Evolutionary conservation across 2,797 vertebrate genomes (phyloP), one percentile per base, ranked within the genome.

Genomic region (Adrianichthys oophorus): DNA sequence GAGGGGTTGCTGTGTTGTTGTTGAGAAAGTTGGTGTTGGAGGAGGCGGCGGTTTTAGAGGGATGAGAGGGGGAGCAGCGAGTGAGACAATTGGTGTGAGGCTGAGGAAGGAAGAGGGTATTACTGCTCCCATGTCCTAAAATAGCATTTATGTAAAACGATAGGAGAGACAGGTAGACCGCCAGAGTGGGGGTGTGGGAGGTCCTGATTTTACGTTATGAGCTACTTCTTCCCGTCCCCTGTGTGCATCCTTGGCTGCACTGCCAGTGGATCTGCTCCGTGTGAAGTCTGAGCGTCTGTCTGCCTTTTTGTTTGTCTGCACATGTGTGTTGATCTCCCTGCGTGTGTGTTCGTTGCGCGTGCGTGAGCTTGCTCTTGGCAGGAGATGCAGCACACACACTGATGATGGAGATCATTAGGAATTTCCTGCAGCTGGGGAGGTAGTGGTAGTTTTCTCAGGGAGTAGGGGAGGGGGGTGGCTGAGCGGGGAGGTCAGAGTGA

Each of bases 351-450:
- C 75, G 58, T 50, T 48, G 58, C 44, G 62, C 12, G 48, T 65
- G 65, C 50, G 49, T 17, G 13, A 42, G 68, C 69, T 58, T 45
- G 89, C 90, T 92, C 89, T 93, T 93, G 94, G 94, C 94, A 92
- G 90, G 85, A 87, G 92, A 87, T 85, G 54, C 85, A 85, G 84
- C 88, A 41, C 84, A 78, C 90, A 90, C 90, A 70, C 91, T 94
- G 93, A 94, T 98, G 95, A 96, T 96, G 95, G 94, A 95, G 95
- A 95, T 94, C 94, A 95, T 96, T 94, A 95, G 95, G 95, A 96
- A 96, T 96, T 96, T 98, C 94, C 95, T 96, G 95, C 94, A 94
- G 94, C 94, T 95, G 93, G 91, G 90, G 92, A 93, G 91, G 89
- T 87, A 76, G 77, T 74, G 67, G 65, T 76, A 63, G 48, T 18